Conservation (phyloP, 1,140 invertebrate genomes). For the Sitobion miscanthi region DNA sequence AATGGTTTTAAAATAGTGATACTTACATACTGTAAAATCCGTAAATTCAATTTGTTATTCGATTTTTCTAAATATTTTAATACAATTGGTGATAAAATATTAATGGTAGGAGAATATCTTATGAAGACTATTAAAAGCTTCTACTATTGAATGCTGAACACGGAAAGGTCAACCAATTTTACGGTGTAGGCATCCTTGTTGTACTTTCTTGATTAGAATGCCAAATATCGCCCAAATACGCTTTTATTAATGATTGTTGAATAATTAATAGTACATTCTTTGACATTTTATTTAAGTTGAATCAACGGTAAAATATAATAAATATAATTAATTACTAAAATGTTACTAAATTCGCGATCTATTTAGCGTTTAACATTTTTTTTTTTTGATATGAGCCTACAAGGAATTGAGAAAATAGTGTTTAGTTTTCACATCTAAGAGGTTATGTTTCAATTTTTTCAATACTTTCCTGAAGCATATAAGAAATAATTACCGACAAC, state of each 20-base stretch:
- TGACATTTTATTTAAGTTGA: not conserved
- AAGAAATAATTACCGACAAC: not conserved
- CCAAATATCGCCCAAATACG: not conserved
- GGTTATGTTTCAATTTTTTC: not conserved
- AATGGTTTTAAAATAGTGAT: not conserved
- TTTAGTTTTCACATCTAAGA: not conserved
- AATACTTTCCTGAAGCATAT: not conserved
- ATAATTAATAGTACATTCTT: not conserved
- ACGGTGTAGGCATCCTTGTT: not conserved
- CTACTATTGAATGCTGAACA: conserved; percentile 17
- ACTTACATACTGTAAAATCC: not conserved
- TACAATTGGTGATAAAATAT: conserved; percentile 31
- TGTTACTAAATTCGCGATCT: not conserved
- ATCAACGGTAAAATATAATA: not conserved
- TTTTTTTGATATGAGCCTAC: not conserved
- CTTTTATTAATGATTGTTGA: not conserved
- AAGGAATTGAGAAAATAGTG: not conserved
- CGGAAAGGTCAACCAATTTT: conserved; percentile 16
- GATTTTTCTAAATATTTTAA: conserved; percentile 27
- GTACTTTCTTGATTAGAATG: conserved; percentile 6
- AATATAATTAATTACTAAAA: not conserved
- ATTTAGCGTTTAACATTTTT: not conserved
- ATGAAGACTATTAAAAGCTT: not conserved
- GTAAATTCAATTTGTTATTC: not conserved
- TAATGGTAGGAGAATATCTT: not conserved